Conservation (phyloP, 2,113 vertebrate species). For the Pteropus alecto region DNA sequence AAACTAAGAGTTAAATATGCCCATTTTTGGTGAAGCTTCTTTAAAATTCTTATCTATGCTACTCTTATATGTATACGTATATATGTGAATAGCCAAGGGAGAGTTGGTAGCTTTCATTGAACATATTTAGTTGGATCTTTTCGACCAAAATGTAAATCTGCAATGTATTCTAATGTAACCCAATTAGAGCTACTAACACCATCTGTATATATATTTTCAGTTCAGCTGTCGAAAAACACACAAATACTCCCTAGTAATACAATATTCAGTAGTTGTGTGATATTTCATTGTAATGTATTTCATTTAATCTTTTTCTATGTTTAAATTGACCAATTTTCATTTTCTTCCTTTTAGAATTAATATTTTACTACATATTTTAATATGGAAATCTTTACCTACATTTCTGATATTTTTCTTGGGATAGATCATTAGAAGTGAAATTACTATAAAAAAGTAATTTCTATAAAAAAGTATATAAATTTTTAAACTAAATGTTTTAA, state of each 20-base stretch:
- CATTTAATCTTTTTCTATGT: slow-evolving; percentile 42
- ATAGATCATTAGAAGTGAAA: not conserved
- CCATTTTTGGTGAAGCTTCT: not conserved
- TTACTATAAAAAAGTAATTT: slow-evolving; percentile 4
- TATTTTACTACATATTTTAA: slow-evolving; percentile 21
- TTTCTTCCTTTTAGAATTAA: slow-evolving; percentile 47
- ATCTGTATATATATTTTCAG: slow-evolving; percentile 59
- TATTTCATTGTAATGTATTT: not conserved
- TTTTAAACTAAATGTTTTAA: slow-evolving; percentile 9
- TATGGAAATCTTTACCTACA: not conserved
- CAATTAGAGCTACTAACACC: slow-evolving; percentile 58
- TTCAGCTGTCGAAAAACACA: slow-evolving; percentile 51
- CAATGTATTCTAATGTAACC: slow-evolving; percentile 52
- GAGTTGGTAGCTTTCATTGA: slow-evolving; percentile 28
- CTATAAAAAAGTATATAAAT: not conserved
- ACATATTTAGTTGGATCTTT: slow-evolving; percentile 44
- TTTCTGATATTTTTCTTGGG: slow-evolving; percentile 13
- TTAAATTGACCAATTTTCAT: slow-evolving; percentile 1
- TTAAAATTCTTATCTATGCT: not conserved
- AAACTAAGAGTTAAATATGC: not conserved
- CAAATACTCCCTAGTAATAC: slow-evolving; percentile 25
- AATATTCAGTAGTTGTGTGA: not conserved
- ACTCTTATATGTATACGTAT: not conserved
- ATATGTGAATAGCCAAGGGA: not conserved
- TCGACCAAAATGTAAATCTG: slow-evolving; percentile 55